Base-by-base conservation (phyloP, 2,797 vertebrate genomes). In the Sitta carolinensis region DNA sequence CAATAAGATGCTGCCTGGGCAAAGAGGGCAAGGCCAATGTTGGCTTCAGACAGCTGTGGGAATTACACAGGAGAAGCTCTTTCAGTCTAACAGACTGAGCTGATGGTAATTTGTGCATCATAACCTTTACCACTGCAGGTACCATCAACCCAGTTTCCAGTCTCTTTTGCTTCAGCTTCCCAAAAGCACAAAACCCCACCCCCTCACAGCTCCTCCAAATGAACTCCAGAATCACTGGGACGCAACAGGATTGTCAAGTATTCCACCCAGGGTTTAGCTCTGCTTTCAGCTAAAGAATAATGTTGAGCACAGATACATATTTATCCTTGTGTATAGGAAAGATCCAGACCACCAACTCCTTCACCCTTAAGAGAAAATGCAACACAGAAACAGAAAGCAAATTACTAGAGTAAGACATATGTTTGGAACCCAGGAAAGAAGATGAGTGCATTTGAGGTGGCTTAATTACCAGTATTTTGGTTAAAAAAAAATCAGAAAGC, bases 251-350 rank as follows among this genome's bases (percentile, higher is more conserved):
- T 4, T 62, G 43, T 23, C 57, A 63, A 50, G 47, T 21, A 55
- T 16, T 61, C 23, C 19, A 58, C 30, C 18, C 32, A 27, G 22
- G 15, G 15, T 52, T 62, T 72, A 40, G 45, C 27, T 90, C 55
- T 73, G 48, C 57, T 90, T 75, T 52, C 54, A 86, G 20, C 19
- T 74, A 8, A 51, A 29, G 19, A 66, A n/a, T n/a, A 62, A 62
- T 12, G 16, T 38, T 55, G 16, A 90, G 9, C 50, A 77, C 12
- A 68, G 25, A 55, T 17, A 66, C 0, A 0, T 52, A 55, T 52
- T 68, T 78, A 63, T 45, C 15, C 22, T 52, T 0, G 0, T 6
- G 22, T 17, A 45, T 0, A 79, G 20, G 21, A 81, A 89, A 63
- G 16, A 48, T 42, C 16, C 52, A 67, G 61, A 85, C 26, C 36